phyloP scores from a whole-genome alignment of 2,797 vertebrate species.

The Emydoidea blandingii region DNA sequence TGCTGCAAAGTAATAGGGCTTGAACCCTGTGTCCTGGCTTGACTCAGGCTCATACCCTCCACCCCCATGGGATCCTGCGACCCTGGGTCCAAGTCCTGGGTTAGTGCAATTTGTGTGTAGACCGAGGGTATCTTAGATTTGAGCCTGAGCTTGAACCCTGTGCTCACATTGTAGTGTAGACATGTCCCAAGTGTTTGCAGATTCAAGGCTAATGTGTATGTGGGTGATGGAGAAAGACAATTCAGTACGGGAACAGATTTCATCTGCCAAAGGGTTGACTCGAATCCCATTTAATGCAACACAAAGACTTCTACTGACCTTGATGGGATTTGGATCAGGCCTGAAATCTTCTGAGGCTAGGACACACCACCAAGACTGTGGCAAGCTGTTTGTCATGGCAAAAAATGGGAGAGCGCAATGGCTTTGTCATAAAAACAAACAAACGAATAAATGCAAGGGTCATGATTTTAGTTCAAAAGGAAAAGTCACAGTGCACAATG shows the following conservation, averaged over 20 bases:
- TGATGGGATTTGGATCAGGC: not conserved
- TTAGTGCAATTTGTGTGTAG: no score
- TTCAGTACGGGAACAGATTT: not conserved
- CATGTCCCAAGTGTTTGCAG: not conserved
- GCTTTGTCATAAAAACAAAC: not conserved
- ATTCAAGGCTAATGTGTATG: not conserved
- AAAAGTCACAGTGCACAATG: not conserved
- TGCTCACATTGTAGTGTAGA: no score
- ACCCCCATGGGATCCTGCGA: no score
- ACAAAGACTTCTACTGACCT: not conserved
- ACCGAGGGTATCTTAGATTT: no score
- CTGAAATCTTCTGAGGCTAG: not conserved
- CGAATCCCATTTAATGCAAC: not conserved
- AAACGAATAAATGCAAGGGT: not conserved
- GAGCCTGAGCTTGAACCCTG: no score
- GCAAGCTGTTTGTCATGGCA: not conserved
- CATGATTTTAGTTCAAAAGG: not conserved
- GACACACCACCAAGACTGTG: not conserved
- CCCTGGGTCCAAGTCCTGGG: no score
- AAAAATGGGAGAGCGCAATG: not conserved
- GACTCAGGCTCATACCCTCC: no score
- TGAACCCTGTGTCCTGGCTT: no score
- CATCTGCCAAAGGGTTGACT: not conserved
- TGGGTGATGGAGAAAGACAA: rapidly evolving
- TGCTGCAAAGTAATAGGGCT: no score